phyloP scores from a whole-genome alignment of 1,140 invertebrate species.

The Neodiprion lecontei region DNA sequence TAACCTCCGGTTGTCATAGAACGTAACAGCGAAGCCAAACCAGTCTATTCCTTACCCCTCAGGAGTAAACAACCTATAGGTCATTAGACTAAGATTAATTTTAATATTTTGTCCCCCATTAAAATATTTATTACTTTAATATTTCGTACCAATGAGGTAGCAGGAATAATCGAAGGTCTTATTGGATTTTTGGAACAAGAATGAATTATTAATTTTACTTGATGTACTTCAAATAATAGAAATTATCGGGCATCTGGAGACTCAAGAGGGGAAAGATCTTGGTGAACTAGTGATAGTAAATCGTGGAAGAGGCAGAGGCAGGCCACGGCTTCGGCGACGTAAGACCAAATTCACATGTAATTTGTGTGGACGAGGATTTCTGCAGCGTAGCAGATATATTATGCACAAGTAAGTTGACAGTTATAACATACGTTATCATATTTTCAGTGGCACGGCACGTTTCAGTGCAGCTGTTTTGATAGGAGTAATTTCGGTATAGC shows the following conservation, averaged over 20 bases:
- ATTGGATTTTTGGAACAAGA: no score
- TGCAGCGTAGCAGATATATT: slow-evolving; percentile 61
- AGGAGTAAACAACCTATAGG: no score
- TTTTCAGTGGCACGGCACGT: neutral
- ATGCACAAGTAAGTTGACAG: slow-evolving; percentile 54
- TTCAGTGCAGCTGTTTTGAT: neutral
- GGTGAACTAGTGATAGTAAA: slow-evolving; percentile 69
- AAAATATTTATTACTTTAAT: slow-evolving; percentile 16
- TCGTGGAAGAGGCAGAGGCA: slow-evolving; percentile 63
- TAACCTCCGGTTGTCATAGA: no score
- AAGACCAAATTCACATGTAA: slow-evolving; percentile 63
- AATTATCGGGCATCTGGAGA: slow-evolving; percentile 72
- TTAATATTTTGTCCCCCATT: slow-evolving; percentile 2
- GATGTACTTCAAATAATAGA: slow-evolving; percentile 47
- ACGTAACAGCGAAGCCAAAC: no score
- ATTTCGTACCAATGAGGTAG: slow-evolving; percentile 6
- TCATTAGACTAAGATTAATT: neutral
- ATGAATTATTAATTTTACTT: neutral
- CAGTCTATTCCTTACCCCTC: no score
- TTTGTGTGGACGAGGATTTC: slow-evolving; percentile 63
- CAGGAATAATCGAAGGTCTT: neutral
- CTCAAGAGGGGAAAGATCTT: slow-evolving; percentile 65
- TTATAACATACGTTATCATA: neutral
- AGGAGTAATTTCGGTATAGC: no score
- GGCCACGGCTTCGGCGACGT: slow-evolving; percentile 60